These are phyloP conservation scores for Chironomus tepperi DNA, from an alignment of 1,140 invertebrate genomes.

Conservation along the genomic window DNA sequence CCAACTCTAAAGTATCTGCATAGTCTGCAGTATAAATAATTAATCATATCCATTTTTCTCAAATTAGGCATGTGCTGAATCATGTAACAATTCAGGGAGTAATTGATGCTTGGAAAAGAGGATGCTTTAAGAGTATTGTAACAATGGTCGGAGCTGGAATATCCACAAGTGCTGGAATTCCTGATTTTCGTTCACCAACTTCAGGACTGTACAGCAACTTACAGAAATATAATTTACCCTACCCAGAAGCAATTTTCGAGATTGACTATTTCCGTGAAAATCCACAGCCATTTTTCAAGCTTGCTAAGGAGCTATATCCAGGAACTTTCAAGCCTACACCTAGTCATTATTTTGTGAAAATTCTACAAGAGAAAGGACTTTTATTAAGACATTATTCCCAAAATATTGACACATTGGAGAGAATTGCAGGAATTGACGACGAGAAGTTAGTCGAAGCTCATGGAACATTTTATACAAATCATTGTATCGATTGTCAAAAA, in stretches of 20 bases:
- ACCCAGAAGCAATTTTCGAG: conserved; percentile 95
- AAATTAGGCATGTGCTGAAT: neutral
- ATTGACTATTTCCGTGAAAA: conserved; percentile 72
- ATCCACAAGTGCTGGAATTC: conserved; percentile 90
- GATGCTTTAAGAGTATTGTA: conserved; percentile 76
- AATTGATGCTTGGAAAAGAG: conserved; percentile 59
- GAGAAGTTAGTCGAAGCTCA: conserved; percentile 89
- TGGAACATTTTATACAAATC: conserved; percentile 83
- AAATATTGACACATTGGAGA: conserved; percentile 91
- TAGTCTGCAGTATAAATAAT: too few relatives aligned
- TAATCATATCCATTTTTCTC: too few relatives aligned
- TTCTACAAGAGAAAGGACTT: conserved; percentile 71
- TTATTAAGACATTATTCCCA: conserved; percentile 80
- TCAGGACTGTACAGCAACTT: conserved; percentile 90
- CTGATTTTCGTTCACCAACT: conserved; percentile 84
- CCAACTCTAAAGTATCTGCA: too few relatives aligned
- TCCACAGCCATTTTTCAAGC: conserved; percentile 75
- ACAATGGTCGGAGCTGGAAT: conserved; percentile 92
- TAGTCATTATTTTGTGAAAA: conserved; percentile 74
- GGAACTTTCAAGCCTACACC: conserved; percentile 71
- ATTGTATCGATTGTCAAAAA: conserved; percentile 69
- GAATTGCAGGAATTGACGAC: conserved; percentile 72
- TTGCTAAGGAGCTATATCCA: conserved; percentile 81
- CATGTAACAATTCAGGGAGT: conserved; percentile 46
- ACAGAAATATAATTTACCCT: conserved; percentile 81